A percentile compares a stretch with the other conserved stretches of the same genome.
These are phyloP conservation scores for Campoplex capitator DNA, from an alignment of 2,888 invertebrate genomes.

Conservation along the genomic window DNA sequence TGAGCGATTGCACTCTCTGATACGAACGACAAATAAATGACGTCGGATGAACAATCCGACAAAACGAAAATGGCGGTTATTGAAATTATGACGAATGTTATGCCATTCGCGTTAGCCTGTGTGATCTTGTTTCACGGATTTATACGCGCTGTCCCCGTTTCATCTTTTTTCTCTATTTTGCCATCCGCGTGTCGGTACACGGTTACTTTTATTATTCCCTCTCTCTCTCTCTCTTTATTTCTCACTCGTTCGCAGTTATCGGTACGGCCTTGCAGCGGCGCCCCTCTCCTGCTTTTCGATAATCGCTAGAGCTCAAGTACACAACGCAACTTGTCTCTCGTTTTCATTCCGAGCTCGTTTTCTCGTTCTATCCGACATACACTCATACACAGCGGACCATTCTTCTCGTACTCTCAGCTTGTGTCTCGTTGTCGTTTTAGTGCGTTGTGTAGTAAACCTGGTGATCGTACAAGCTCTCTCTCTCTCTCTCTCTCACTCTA, in stretches of 20 bases:
- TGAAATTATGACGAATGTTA: not conserved
- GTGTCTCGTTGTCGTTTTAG: conserved; percentile 60
- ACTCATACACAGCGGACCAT: not conserved
- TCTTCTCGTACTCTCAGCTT: conserved; percentile 52
- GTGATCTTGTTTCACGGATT: conserved; percentile 39
- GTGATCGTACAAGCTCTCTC: conserved; percentile 6
- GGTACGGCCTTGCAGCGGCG: conserved; percentile 52
- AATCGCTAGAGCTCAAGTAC: conserved; percentile 12
- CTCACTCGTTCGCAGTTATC: conserved; percentile 22
- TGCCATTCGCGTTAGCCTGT: not conserved
- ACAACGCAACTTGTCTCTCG: conserved; percentile 54
- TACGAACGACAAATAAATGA: not conserved
- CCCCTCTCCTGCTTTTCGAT: conserved; percentile 25
- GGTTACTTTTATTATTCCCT: conserved; percentile 49
- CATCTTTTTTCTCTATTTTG: conserved; percentile 18
- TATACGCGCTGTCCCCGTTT: conserved; percentile 49
- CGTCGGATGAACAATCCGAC: not conserved
- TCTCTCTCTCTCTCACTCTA: not conserved
- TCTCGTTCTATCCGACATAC: conserved; percentile 54
- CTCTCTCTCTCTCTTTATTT: conserved; percentile 27
- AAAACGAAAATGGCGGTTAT: not conserved
- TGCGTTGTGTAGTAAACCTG: conserved; percentile 53
- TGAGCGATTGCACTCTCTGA: not conserved
- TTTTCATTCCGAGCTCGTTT: conserved; percentile 63
- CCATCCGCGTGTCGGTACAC: conserved; percentile 43